Evolutionary conservation across 2,113 vertebrate species (phyloP), one percentile per base, ranked within the genome.

Genomic region (Sander lucioperca): DNA sequence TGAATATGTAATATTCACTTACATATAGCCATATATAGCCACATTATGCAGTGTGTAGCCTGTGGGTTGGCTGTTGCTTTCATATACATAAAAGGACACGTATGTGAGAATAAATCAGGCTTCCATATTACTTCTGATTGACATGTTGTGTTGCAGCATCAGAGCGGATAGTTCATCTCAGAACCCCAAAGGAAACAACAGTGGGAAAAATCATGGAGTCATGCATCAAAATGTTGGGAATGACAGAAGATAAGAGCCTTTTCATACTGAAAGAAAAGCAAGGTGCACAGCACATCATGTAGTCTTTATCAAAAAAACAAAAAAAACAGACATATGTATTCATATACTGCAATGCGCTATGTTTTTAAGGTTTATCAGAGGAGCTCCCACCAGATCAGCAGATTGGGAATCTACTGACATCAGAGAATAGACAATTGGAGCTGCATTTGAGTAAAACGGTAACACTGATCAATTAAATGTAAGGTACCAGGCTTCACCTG

Each of bases 381-480:
- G 91, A 88, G 36, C 89, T 96, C 16, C 84, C 85, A 16, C 50
- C 70, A 39, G 89, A 94, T 77, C 90, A 90, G 53, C 93, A 89
- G 61, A 93, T 95, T 68, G 93, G 92, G 39, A 87, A 83, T 67
- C 71, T 96, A 13, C 75, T 93, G 30, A 79, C 74, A 16, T 79
- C 90, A 75, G 87, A 91, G 3, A 92, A 83, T 43, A 88, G 74
- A 63, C 91, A 94, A 62, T 62, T 95, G 83, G 94, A 95, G 87
- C 82, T 95, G 56, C 81, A 93, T 48, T 86, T 96, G 74, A 93
- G 82, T 87, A 95, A 92, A 91, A 94, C 43, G 79, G 95, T 95
- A 58, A 59, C 13, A 51, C 10, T 15, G 18, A 63, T 57, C 33
- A 48, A 12, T 79, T 23, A 33, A 16, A 30, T 18, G 11, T 3